Evolutionary conservation across 2,113 vertebrate species (phyloP).

Genomic region (Pedionomus torquatus): DNA sequence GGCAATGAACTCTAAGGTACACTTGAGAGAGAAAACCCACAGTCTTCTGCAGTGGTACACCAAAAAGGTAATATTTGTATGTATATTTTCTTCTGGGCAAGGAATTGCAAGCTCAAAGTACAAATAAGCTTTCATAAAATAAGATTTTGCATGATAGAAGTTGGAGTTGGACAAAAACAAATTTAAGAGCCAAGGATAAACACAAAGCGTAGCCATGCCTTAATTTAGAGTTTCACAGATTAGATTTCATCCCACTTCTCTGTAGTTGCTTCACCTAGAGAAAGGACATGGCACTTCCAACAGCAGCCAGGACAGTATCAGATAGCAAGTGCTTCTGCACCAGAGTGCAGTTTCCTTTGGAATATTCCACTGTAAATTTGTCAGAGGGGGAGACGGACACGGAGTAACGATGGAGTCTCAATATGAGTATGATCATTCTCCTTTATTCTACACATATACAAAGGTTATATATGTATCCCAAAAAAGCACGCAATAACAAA

Average conservation of each 20-base stretch:
- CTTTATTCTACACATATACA: too few species aligned
- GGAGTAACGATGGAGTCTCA: too few species aligned
- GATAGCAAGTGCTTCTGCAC: background rate
- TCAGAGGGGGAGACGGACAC: too few species aligned
- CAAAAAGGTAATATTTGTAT: background rate
- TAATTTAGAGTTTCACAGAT: constrained; percentile 36
- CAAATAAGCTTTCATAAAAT: background rate
- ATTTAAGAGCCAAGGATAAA: background rate
- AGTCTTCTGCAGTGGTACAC: background rate
- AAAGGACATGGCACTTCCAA: background rate
- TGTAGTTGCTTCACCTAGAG: background rate
- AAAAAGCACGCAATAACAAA: too few species aligned
- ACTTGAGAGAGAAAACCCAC: background rate
- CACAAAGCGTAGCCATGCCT: background rate
- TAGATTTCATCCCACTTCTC: background rate
- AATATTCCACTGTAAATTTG: constrained; percentile 22
- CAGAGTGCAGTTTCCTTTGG: background rate
- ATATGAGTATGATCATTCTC: too few species aligned
- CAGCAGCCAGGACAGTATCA: background rate
- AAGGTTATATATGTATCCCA: too few species aligned
- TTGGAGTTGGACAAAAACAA: background rate
- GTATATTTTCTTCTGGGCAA: background rate
- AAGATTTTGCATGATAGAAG: background rate
- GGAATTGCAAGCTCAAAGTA: background rate
- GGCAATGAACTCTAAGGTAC: background rate